Base-by-base conservation (phyloP, 2,113 vertebrate species). In the Haplochromis burtoni region DNA sequence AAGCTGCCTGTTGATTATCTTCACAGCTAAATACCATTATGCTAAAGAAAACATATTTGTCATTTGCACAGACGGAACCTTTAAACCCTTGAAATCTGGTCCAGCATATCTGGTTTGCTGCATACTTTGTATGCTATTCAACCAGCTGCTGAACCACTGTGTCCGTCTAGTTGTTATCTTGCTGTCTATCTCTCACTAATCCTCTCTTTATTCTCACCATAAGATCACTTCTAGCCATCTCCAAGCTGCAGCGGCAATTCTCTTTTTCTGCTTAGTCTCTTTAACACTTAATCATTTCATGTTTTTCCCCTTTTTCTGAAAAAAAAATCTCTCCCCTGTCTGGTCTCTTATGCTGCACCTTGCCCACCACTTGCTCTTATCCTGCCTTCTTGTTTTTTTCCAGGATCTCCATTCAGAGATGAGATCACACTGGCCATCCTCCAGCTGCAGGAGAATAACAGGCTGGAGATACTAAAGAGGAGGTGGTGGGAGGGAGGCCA, bases 401-500 rank as follows among this genome's bases (percentile, higher is more conserved):
- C 91, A 98, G 98, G 97, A 81, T 98, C 97, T 89, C 97, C 97
- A 0, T 98, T 97, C 93, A 96, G 98, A 92, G 98, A 98, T 84
- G 98, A 98, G 95, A 97, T 98, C 96, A 98, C 97, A 0, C 93
- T 98, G 95, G 98, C 97, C 66, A 97, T 98, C 91, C 96, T 98
- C 84, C 98, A 98, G 95, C 97, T 98, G 85, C 98, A 98, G 94
- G 98, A 98, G 94, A 98, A 97, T 93, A 98, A 98, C 96, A 96
- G 97, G 40, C 94, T 98, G 94, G 98, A 98, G 92, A 98, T 98
- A 92, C 96, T 98, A 91, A 98, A 98, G 95, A 96, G 98, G 89
- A 97, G 97, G 81, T 98, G 98, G 98, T 98, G 98, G 98, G 98
- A 98, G 85, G 98, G 97, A n/a, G 96, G 98, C 53, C 97, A 97